Base-by-base conservation (phyloP, 2,797 vertebrate genomes). In the Alauda arvensis region DNA sequence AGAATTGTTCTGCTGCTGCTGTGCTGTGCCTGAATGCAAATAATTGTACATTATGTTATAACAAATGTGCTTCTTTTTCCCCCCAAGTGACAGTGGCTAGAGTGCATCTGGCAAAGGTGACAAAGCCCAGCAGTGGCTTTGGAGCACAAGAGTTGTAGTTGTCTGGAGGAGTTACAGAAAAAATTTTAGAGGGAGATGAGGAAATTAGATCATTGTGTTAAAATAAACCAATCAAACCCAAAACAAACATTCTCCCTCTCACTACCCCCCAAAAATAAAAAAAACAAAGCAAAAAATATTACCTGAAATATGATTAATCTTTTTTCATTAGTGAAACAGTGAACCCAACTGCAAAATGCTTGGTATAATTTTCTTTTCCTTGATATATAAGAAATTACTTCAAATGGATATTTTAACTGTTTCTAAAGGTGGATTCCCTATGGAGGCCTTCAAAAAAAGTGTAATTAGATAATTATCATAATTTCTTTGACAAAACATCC, bases 211-310 rank as follows among this genome's bases (percentile, higher is more conserved):
- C 29, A 33, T 59, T 45, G 8, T 43, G 53, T 66, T 88, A 17
- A 53, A 71, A 63, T 59, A 51, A n/a, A 24, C 24, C 61, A 51
- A 18, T 33, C 28, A 80, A 76, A 49, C 12, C 9, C 24, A 43
- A 72, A 66, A 10, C 4, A 77, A 77, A 26, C 24, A 26, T 55
- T 10, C 2, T 14, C 16, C 23, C 9, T 12, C 40, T 21, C 33
- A 31, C 9, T 8, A 1, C 2, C 5, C 3, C 12, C 2, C 3
- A 42, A 72, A 31, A 68, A 14, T 2, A 3, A 66, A 29, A 69
- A 26, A 1, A 4, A 40, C 7, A 12, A 48, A 42, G 5, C 0
- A 0, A 20, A 51, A 83, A 70, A 12, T 34, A 49, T 39, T 57
- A n/a, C 11, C 10, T 74, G 43, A 43, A 43, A 17, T 52, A 51